Evolutionary conservation across 1,140 invertebrate genomes (phyloP).

Genomic region (Lordiphosa clarofinis): DNA sequence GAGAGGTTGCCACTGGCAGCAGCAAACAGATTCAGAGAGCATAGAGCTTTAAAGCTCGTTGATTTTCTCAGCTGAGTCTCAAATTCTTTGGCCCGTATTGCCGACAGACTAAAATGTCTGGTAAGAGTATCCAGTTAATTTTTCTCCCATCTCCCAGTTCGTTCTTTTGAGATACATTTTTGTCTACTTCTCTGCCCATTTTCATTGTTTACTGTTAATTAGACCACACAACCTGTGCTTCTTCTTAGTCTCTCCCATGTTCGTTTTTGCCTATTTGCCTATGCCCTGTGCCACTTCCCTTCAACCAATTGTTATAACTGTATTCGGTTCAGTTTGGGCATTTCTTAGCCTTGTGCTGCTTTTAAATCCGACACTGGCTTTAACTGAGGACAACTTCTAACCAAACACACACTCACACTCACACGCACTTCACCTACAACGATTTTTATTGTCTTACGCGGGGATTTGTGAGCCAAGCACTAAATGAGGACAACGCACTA

Average conservation of each 20-base stretch:
- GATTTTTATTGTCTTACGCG: constrained; percentile 59
- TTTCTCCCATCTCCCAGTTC: constrained; percentile 10
- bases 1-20: no score
- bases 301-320: constrained; percentile 7
- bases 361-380: constrained; percentile 35
- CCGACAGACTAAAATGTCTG: no score
- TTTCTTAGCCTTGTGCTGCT: constrained; percentile 20
- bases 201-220: constrained; percentile 45
- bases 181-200: constrained; percentile 1
- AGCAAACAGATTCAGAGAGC: no score
- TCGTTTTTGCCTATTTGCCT: constrained; percentile 5
- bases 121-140: no score
- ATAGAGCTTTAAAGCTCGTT: no score
- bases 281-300: no score
- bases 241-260: constrained; percentile 7
- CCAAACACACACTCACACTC: constrained; percentile 10
- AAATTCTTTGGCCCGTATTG: no score
- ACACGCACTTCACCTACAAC: constrained; percentile 30
- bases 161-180: constrained; percentile 1
- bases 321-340: constrained; percentile 18
- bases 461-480: constrained; percentile 57
- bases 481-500: constrained; percentile 64
- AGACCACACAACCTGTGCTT: constrained; percentile 44
- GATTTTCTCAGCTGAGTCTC: no score
- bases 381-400: constrained; percentile 25